Conservation (phyloP, 30 jellyfish, hydroid and myxozoan species). For the Rhopilema esculentum region DNA sequence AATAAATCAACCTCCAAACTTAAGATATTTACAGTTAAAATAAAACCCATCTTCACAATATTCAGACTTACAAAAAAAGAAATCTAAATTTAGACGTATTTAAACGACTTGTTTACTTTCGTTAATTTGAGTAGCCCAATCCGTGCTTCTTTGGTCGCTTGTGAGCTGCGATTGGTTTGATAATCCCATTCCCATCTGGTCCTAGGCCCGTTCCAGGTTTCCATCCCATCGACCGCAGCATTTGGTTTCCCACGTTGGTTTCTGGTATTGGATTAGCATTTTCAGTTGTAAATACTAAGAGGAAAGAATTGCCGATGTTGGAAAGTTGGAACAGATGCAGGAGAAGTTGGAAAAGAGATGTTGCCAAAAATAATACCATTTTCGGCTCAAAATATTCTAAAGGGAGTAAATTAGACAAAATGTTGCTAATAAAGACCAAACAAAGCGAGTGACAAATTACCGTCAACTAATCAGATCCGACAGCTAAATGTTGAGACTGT, state of each 20-base stretch:
- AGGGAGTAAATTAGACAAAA: no score
- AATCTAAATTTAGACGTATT: not conserved
- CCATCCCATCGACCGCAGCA: constrained; percentile 99
- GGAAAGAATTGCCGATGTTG: not conserved
- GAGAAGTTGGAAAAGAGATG: no score
- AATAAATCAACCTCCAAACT: no score
- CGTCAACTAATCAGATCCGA: no score
- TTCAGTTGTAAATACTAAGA: constrained; percentile 54
- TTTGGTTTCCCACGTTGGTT: constrained; percentile 88
- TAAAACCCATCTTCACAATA: no score
- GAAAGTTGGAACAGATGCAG: no score
- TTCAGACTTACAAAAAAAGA: not conserved
- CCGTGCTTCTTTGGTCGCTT: constrained; percentile 73
- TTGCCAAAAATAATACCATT: no score
- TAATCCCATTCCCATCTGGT: constrained; percentile 78
- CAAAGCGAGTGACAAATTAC: no score
- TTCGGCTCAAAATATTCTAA: no score
- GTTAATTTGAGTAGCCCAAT: constrained; percentile 48
- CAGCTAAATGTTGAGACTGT: not conserved
- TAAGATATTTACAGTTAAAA: no score
- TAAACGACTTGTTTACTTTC: not conserved
- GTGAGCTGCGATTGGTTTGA: constrained; percentile 61
- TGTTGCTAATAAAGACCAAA: no score
- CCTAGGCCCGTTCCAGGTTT: constrained; percentile 98
- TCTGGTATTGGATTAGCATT: constrained; percentile 90